A percentile compares a stretch with the other conserved stretches of the same genome.
phyloP scores from a whole-genome alignment of 2,888 invertebrate species.

The Xanthia togata region DNA sequence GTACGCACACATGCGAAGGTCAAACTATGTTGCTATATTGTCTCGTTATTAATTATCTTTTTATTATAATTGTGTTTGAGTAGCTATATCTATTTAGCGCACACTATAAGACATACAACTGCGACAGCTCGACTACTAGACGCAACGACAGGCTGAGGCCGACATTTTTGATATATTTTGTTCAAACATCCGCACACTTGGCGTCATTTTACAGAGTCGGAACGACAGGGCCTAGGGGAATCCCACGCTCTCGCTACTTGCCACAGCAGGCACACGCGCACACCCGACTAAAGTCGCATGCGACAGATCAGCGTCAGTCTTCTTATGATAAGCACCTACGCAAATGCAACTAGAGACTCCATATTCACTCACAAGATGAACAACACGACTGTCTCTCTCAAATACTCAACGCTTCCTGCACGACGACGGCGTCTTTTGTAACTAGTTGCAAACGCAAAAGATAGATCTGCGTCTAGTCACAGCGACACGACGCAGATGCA shows the following conservation, averaged over 20 bases:
- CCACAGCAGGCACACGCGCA: not conserved
- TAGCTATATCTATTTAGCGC: not conserved
- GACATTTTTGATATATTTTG: too few relatives aligned
- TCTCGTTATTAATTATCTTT: slow-evolving; percentile 14
- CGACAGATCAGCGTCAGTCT: not conserved
- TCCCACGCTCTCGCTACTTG: not conserved
- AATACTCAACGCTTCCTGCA: not conserved
- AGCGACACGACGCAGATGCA: not conserved
- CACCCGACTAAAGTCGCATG: not conserved
- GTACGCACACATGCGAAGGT: slow-evolving; percentile 16
- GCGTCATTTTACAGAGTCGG: not conserved
- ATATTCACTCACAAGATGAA: not conserved
- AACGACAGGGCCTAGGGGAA: not conserved
- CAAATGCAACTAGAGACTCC: not conserved
- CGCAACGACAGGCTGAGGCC: not conserved
- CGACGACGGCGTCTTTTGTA: not conserved
- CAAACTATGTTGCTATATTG: slow-evolving; percentile 3
- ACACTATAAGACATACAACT: not conserved
- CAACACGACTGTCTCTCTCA: not conserved
- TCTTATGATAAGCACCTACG: not conserved
- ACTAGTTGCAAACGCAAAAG: not conserved
- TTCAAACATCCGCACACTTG: not conserved
- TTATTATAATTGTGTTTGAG: slow-evolving; percentile 15
- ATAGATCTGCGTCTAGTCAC: not conserved
- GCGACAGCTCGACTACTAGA: not conserved